phyloP scores from a whole-genome alignment of 1,140 invertebrate species.

The Philotrypesis tridentata region DNA sequence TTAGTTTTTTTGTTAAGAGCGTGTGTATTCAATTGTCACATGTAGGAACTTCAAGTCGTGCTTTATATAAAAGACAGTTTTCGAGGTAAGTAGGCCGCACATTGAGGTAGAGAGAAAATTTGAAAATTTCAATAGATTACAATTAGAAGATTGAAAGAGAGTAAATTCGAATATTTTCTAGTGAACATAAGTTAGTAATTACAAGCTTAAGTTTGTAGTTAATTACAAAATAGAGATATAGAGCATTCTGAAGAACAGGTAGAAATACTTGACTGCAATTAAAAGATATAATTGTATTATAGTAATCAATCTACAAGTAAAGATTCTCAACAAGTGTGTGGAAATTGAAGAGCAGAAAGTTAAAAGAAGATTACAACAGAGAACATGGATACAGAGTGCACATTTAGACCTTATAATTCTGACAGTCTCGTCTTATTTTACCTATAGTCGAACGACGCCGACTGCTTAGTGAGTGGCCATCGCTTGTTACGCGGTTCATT shows the following conservation, averaged over 20 bases:
- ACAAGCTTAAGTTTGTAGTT: conserved; percentile 28
- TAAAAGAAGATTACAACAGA: conserved; percentile 28
- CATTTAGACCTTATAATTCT: not conserved
- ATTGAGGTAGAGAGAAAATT: not conserved
- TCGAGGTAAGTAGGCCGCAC: not conserved
- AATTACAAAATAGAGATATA: not conserved
- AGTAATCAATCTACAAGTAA: not conserved
- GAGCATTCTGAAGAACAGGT: not conserved
- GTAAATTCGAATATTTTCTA: not conserved
- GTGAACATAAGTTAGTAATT: not conserved
- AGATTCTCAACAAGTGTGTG: not conserved
- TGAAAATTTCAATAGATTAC: not conserved
- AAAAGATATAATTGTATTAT: not conserved
- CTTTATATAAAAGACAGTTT: not conserved
- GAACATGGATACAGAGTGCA: conserved; percentile 16
- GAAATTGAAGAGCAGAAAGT: too few relatives aligned
- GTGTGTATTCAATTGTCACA: not conserved
- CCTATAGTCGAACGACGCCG: conserved; percentile 72
- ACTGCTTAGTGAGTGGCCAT: conserved; percentile 71
- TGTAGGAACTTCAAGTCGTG: not conserved
- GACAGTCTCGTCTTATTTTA: conserved; percentile 59
- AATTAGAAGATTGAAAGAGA: not conserved
- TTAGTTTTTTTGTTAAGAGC: not conserved
- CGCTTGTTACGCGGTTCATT: conserved; percentile 71
- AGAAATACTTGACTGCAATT: not conserved